Conservation (phyloP, 1,140 invertebrate species). For the Nylanderia fulva region DNA sequence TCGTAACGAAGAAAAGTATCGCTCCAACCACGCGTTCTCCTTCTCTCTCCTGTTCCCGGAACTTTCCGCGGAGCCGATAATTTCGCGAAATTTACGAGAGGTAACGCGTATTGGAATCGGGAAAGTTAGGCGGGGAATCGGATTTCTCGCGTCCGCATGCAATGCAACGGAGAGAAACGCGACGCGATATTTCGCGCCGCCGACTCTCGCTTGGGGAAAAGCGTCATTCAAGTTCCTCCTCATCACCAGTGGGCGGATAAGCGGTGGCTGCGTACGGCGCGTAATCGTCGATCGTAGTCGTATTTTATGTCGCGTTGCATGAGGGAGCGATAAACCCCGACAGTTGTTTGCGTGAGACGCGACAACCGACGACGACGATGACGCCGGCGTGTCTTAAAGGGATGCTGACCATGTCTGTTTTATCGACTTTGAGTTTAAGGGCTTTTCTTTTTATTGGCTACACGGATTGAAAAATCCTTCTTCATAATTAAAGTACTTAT, state of each 20-base stretch:
- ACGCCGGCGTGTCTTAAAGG: neutral
- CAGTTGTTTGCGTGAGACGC: constrained; percentile 13
- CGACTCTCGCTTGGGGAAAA: neutral
- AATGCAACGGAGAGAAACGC: no score
- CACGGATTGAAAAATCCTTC: no score
- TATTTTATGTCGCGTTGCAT: constrained; percentile 13
- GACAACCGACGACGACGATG: neutral
- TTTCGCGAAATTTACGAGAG: constrained; percentile 22
- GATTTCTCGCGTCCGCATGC: constrained; percentile 11
- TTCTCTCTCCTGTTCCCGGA: neutral
- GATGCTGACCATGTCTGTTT: no score
- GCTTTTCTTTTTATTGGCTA: no score
- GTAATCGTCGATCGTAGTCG: neutral
- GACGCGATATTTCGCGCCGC: neutral
- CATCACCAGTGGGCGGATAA: constrained; percentile 48
- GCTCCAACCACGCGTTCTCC: neutral
- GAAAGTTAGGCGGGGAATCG: constrained; percentile 6
- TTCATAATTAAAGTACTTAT: no score
- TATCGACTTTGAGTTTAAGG: no score
- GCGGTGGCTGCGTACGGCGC: constrained; percentile 11
- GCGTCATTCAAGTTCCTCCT: constrained; percentile 62
- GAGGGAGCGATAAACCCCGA: constrained; percentile 36
- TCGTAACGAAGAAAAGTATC: constrained; percentile 24
- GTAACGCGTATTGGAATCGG: neutral
- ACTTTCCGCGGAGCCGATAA: neutral